Evolutionary conservation across 2,888 invertebrate species (phyloP).

Genomic region (Euspilapteryx auroguttella): DNA sequence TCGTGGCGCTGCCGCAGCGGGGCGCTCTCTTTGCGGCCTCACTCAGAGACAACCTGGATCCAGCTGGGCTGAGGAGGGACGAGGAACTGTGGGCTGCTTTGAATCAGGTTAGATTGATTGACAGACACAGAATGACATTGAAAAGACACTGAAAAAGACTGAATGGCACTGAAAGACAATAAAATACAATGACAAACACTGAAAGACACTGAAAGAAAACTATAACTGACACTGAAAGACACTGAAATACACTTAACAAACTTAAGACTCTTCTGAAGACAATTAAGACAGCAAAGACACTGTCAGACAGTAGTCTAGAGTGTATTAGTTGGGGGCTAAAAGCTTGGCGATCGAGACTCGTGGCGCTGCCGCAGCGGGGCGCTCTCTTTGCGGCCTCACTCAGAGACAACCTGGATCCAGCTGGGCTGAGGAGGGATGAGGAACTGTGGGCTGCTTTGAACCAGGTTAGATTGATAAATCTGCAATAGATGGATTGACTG

Average conservation of each 20-base stretch:
- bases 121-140: background rate
- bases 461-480: constrained; percentile 62
- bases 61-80: constrained; percentile 66
- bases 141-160: too few species aligned
- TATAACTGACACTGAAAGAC: too few species aligned
- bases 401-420: constrained; percentile 76
- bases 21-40: constrained; percentile 77
- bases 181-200: too few species aligned
- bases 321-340: constrained; percentile 62
- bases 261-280: too few species aligned
- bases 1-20: constrained; percentile 69
- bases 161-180: too few species aligned
- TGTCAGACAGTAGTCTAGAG: too few species aligned
- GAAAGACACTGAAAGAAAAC: background rate
- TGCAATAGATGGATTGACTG: too few species aligned
- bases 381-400: constrained; percentile 77
- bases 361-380: constrained; percentile 70
- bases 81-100: constrained; percentile 69
- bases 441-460: constrained; percentile 72
- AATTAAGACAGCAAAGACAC: too few species aligned
- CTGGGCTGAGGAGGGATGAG: constrained; percentile 63
- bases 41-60: constrained; percentile 77
- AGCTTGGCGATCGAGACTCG: constrained; percentile 55
- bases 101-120: constrained; percentile 62
- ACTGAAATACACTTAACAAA: too few species aligned